Base-by-base conservation (phyloP, 1,140 invertebrate genomes). In the Caerostris darwini region DNA sequence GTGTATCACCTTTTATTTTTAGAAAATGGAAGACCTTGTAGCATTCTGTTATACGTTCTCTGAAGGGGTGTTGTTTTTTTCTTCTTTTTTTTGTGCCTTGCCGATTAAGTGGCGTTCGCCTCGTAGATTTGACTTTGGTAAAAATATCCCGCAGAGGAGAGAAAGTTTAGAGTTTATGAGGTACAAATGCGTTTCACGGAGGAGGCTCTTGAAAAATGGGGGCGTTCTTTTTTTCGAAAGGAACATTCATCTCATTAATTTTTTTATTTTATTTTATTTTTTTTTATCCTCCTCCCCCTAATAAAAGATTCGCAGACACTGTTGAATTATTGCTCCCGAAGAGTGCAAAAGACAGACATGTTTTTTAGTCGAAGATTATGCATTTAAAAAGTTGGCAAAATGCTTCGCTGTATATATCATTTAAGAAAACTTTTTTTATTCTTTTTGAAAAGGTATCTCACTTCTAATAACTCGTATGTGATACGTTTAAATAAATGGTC, bases 121-220 rank as follows among this genome's bases (percentile, higher is more conserved):
- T 77, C 71, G 34, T 77, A 34, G 19, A 53, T 77, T 77, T 77
- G 4, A 53, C 71, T 77, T 77, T 34, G 50, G 71, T 77, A 77
- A 77, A 77, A 77, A 77, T 77, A 77, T 77, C 50, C 14, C 61
- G 61, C 61, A 5, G 71, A 77, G 34, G 34, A 71, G 50, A 7
- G 69, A 71, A 71, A 71, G 69, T 71, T 71, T 77, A 53, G 71
- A 77, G 71, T 77, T 77, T 77, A 77, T 77, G 71, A 53, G 71
- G 71, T 77, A 77, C 71, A 77, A 77, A 77, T 77, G 19, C 50
- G 71, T 77, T 77, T 53, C 71, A 77, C 19, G 50, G 19, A 34
- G 50, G 7, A 50, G 50, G 34, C 14, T 50, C 53, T 50, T 77
- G 71, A 77, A 77, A 77, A 77, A 77, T 77, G 71, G 19, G 71